Percentiles rank a stretch among this genome's conserved stretches.
phyloP scores from a whole-genome alignment of 2,113 vertebrate species.

The Saimiri boliviensis region DNA sequence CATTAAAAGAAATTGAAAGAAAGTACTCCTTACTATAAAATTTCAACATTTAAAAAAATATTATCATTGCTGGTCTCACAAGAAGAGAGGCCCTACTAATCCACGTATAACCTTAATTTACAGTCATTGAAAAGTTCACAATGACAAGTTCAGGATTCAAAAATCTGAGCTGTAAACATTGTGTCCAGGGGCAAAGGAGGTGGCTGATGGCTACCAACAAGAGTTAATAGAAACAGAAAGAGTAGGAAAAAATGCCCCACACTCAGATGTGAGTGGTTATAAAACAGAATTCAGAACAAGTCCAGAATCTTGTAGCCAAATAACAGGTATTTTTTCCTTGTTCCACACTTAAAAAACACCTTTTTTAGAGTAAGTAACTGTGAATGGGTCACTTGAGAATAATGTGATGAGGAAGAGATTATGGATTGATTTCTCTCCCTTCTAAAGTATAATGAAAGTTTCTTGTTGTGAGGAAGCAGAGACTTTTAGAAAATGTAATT shows the following conservation, averaged over 20 bases:
- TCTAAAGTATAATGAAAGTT: neutral
- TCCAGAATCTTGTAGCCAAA: neutral
- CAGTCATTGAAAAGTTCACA: neutral
- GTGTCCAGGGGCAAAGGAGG: neutral
- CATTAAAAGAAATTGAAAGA: conserved; percentile 4
- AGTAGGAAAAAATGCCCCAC: neutral
- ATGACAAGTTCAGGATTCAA: neutral
- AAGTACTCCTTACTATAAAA: neutral
- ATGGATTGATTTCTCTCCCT: neutral
- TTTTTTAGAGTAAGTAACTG: neutral
- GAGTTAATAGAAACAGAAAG: neutral
- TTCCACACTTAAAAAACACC: neutral
- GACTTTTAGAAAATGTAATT: neutral
- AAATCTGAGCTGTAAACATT: neutral
- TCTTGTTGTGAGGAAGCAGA: neutral
- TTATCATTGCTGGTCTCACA: neutral
- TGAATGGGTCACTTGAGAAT: neutral
- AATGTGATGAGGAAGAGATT: neutral
- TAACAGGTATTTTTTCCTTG: neutral
- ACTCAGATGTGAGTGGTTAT: neutral
- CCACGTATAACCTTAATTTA: neutral
- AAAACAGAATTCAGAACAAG: neutral
- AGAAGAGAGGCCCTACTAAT: neutral
- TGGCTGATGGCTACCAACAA: neutral
- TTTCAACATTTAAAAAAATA: neutral